Conservation (phyloP, 2,797 vertebrate genomes). For the Lepilemur ruficaudatus region DNA sequence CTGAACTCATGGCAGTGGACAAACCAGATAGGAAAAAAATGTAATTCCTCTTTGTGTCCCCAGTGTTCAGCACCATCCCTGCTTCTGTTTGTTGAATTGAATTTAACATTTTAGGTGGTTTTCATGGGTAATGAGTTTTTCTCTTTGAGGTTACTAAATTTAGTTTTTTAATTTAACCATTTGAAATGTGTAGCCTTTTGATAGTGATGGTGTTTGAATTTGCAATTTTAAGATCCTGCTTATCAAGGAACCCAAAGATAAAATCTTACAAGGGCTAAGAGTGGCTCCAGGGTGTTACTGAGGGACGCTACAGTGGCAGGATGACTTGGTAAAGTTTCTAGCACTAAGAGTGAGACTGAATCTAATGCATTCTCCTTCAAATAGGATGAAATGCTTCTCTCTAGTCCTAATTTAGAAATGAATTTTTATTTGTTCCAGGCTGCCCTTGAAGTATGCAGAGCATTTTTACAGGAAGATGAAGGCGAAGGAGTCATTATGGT, state of each 20-base stretch:
- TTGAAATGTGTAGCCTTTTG: conserved; percentile 64
- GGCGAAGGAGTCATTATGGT: conserved; percentile 90
- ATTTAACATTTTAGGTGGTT: conserved; percentile 38
- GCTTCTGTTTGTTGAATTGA: conserved; percentile 39
- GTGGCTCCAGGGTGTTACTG: neutral
- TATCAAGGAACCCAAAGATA: conserved; percentile 56
- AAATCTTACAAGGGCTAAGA: neutral
- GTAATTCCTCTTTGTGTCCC: neutral
- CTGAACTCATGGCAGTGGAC: neutral
- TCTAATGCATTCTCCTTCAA: neutral
- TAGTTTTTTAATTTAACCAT: conserved; percentile 65
- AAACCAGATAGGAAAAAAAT: neutral
- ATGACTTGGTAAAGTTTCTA: neutral
- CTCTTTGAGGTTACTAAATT: conserved; percentile 63
- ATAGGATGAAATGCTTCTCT: neutral
- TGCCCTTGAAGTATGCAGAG: conserved; percentile 82
- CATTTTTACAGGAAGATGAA: conserved; percentile 87
- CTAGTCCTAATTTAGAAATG: conserved; percentile 29
- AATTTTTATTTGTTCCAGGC: conserved; percentile 83
- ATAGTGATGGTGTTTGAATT: conserved; percentile 62
- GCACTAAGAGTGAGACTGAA: neutral
- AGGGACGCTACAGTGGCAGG: neutral
- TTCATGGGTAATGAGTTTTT: conserved; percentile 52
- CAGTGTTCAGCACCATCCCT: neutral
- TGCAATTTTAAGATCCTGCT: conserved; percentile 53